A percentile compares a stretch with the other conserved stretches of the same genome.
Evolutionary conservation across 2,113 vertebrate species (phyloP).

Genomic region (Ascaphus truei): DNA sequence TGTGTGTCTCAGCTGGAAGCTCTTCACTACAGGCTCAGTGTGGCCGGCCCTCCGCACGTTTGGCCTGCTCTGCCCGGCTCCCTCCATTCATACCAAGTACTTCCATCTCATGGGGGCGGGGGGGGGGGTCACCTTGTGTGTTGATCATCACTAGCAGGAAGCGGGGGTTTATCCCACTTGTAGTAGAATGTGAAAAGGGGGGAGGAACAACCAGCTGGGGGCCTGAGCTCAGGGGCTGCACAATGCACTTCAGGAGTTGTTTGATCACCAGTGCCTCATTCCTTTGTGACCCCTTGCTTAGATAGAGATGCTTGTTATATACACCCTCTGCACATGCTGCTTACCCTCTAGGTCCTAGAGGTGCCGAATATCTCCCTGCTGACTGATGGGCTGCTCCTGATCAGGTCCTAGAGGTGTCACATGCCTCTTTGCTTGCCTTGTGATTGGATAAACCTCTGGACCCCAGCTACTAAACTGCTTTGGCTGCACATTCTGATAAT

Average conservation of each 20-base stretch:
- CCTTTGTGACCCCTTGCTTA: not conserved
- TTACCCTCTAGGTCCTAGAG: not conserved
- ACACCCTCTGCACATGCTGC: not conserved
- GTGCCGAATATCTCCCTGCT: not conserved
- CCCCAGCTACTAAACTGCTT: not conserved
- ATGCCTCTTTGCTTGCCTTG: not conserved
- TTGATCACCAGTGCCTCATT: not conserved
- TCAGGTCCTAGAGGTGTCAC: not conserved
- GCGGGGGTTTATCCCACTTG: too few relatives aligned
- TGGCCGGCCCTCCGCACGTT: constrained; percentile 90
- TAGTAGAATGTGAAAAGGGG: too few relatives aligned
- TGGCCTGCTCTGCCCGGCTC: constrained; percentile 81
- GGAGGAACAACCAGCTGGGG: not conserved
- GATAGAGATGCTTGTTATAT: not conserved
- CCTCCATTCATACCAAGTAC: constrained; percentile 98
- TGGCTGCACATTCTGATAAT: not conserved
- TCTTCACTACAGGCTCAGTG: constrained; percentile 95
- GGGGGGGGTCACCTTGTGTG: constrained; percentile 36
- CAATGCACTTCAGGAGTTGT: not conserved
- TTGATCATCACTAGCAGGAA: not conserved
- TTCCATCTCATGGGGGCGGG: constrained; percentile 75
- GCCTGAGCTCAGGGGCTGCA: not conserved
- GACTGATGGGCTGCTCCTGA: too few relatives aligned
- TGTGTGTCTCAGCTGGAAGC: constrained; percentile 90
- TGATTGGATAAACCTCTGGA: not conserved